Percentiles rank a stretch among this genome's conserved stretches.
Evolutionary conservation across 2,113 vertebrate genomes (phyloP).

Genomic region (Chaetops frenatus): DNA sequence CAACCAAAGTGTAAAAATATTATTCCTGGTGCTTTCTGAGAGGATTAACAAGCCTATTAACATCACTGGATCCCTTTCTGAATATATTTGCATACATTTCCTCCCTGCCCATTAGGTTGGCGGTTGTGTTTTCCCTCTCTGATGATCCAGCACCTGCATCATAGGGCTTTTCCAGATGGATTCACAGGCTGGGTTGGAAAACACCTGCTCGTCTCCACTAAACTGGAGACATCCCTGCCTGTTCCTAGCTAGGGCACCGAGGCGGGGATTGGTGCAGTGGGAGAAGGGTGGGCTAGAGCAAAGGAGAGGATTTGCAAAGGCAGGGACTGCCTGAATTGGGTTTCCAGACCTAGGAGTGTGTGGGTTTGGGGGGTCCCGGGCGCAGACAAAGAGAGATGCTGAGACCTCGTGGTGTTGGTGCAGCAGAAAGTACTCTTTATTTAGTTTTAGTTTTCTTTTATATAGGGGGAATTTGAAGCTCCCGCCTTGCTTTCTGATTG

Average conservation of each 20-base stretch:
- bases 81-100: constrained; percentile 60
- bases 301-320: fast-evolving
- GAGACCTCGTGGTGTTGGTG: no score
- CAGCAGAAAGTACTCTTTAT: no score
- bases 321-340: no score
- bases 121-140: constrained; percentile 19
- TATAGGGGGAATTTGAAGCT: no score
- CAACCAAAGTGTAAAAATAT: background rate
- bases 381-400: no score
- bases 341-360: background rate
- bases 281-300: background rate
- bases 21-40: background rate
- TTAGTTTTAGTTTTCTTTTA: no score
- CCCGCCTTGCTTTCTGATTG: no score
- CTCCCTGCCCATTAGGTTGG: constrained; percentile 47
- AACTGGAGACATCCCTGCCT: background rate
- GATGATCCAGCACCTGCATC: constrained; percentile 7
- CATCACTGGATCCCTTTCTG: background rate
- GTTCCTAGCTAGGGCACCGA: no score
- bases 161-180: background rate
- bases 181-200: background rate
- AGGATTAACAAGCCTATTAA: constrained; percentile 43
- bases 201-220: fast-evolving
- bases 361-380: no score
- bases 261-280: fast-evolving